Evolutionary conservation across 2,113 vertebrate species (phyloP), one percentile per base, ranked within the genome.

Genomic region (Entelurus aequoreus): DNA sequence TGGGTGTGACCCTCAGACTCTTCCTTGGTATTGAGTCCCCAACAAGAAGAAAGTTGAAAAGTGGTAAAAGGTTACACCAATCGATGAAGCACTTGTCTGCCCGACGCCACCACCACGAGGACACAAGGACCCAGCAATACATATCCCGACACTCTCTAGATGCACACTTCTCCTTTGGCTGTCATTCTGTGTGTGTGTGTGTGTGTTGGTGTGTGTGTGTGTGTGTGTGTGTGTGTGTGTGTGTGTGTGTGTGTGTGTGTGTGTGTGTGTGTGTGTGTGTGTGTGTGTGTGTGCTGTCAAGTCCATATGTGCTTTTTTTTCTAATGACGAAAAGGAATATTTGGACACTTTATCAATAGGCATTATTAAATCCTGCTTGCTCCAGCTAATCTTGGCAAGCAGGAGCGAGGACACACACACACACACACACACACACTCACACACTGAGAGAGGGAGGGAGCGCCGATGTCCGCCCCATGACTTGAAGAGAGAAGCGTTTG

Each of bases 401-500:
- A 57, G 79, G 61, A 74, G 78, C 46, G 52, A 75, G 72, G 58
- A 60, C 40, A 59, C 38, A 38, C 14, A 38, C 52, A 36, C 10
- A 35, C 54, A 16, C 37, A 19, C 54, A 56, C 54, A 4, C 36
- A 55, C 57, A 48, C 19, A 74, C 74, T 77, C 68, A 36, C 42
- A 68, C 67, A 62, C 62, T 79, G 83, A 75, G 82, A 71, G 70
- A 83, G 82, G 9, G 75, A 86, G 82, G 77, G 79, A 83, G 75
- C 73, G 84, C 74, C 76, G 83, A 85, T 84, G 86, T 86, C 83
- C 83, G 85, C 83, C 79, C 86, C 69, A 70, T 66, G 80, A 87
- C 91, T 92, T 94, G 90, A 93, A 94, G 93, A 94, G 96, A 94
- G 93, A 11, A 92, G 90, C 90, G 92, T 90, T 93, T 93, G 92